These are phyloP conservation scores for Hyposoter didymator DNA, from an alignment of 2,888 invertebrate genomes.

Conservation along the genomic window DNA sequence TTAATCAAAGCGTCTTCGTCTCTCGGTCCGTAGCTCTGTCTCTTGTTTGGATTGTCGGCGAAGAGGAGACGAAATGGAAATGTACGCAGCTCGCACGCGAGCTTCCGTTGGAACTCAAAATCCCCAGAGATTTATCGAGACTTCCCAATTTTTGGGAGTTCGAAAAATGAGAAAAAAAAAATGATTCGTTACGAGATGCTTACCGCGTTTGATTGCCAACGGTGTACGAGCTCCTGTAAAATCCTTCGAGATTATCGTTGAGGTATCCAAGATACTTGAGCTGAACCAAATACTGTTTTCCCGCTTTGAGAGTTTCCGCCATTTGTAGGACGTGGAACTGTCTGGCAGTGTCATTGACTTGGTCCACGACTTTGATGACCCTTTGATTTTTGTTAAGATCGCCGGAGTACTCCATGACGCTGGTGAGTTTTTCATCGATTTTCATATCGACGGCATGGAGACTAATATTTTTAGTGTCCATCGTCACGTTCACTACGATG, in stretches of 20 bases:
- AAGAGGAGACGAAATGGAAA: not conserved
- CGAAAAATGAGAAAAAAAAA: not conserved
- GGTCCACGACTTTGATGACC: slow-evolving; percentile 73
- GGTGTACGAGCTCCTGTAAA: slow-evolving; percentile 93
- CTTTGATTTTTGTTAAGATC: slow-evolving; percentile 67
- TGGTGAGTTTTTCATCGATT: slow-evolving; percentile 87
- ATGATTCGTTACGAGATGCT: slow-evolving; percentile 69
- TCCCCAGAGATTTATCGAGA: too few relatives aligned
- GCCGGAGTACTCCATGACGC: slow-evolving; percentile 82
- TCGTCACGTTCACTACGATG: slow-evolving; percentile 87
- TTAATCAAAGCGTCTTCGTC: slow-evolving; percentile 42
- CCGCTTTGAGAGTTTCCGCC: slow-evolving; percentile 86
- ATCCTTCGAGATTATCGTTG: slow-evolving; percentile 91
- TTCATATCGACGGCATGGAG: slow-evolving; percentile 90
- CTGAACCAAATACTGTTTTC: slow-evolving; percentile 88
- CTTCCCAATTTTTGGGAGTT: too few relatives aligned
- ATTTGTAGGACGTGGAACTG: slow-evolving; percentile 90
- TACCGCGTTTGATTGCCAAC: slow-evolving; percentile 89
- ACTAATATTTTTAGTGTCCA: slow-evolving; percentile 88
- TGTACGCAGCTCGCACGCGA: slow-evolving; percentile 47
- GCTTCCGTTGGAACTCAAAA: too few relatives aligned
- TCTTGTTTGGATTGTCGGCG: slow-evolving; percentile 18
- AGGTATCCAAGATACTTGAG: slow-evolving; percentile 90
- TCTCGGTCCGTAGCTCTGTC: not conserved
- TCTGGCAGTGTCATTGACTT: slow-evolving; percentile 87